Evolutionary conservation across 2,113 vertebrate genomes (phyloP).

Genomic region (Climacteris rufus): DNA sequence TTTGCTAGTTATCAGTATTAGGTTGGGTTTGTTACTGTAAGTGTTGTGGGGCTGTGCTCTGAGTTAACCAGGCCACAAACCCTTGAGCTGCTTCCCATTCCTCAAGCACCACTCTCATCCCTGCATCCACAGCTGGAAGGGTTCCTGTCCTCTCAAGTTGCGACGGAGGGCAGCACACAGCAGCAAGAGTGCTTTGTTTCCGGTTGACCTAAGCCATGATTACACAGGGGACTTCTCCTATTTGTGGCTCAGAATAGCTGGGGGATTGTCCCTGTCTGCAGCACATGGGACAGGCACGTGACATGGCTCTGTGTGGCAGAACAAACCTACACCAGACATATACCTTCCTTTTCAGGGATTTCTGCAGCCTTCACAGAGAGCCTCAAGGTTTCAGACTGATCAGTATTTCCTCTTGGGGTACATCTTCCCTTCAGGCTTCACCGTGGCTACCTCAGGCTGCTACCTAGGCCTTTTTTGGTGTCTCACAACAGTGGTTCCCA

Average conservation of each 20-base stretch:
- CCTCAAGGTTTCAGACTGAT: not conserved
- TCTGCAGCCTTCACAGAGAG: not conserved
- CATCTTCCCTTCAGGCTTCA: not conserved
- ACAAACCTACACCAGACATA: not conserved
- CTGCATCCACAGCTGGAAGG: not conserved
- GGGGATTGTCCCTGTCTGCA: not conserved
- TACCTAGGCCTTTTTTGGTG: not conserved
- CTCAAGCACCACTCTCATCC: not conserved
- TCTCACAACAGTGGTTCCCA: rapidly evolving
- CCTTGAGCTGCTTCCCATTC: not conserved
- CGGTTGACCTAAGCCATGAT: not conserved
- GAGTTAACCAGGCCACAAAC: not conserved
- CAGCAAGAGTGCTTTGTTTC: not conserved
- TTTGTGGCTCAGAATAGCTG: not conserved
- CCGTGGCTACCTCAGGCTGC: not conserved
- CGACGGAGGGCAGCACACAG: not conserved
- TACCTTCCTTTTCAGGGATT: not conserved
- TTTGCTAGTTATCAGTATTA: not conserved
- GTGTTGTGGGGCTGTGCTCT: not conserved
- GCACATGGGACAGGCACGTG: not conserved
- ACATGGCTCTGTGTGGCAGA: not conserved
- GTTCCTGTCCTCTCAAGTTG: not conserved
- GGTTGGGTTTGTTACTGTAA: not conserved
- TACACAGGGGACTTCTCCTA: not conserved
- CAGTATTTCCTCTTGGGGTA: not conserved